Percentiles rank a stretch among this genome's conserved stretches.
Evolutionary conservation across 2,797 vertebrate genomes (phyloP).

Genomic region (Halcyon leucocephala): DNA sequence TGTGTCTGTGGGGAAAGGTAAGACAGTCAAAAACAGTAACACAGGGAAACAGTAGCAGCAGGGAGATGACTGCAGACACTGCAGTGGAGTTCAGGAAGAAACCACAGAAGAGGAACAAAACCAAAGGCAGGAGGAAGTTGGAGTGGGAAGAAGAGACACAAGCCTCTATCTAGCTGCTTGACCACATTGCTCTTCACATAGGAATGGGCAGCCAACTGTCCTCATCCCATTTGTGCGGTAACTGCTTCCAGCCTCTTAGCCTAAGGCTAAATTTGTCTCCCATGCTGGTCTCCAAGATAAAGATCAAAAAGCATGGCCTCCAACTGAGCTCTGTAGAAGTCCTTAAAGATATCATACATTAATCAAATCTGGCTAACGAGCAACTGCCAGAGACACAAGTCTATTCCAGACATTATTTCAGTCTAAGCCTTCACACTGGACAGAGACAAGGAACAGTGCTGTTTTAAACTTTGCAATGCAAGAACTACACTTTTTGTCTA

Average conservation of each 20-base stretch:
- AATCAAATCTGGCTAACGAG: neutral
- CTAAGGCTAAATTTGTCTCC: neutral
- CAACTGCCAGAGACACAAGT: neutral
- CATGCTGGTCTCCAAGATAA: neutral
- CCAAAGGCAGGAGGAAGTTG: neutral
- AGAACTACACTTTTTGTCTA: neutral
- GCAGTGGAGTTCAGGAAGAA: neutral
- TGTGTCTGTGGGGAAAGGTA: neutral
- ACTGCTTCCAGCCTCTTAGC: neutral
- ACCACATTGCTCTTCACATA: neutral
- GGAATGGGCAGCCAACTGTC: neutral
- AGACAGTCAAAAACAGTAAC: neutral
- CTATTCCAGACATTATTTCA: neutral
- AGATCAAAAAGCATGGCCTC: neutral
- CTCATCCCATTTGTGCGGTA: neutral
- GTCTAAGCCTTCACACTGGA: neutral
- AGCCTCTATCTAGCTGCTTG: neutral
- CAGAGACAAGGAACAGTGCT: neutral
- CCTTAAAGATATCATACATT: neutral
- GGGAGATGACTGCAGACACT: accelerated
- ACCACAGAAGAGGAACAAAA: neutral
- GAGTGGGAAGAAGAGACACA: neutral
- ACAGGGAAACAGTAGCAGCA: neutral
- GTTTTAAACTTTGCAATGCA: neutral
- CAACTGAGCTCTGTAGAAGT: neutral